These are phyloP conservation scores for Acanthurus lineatus DNA, from an alignment of 2,797 vertebrate species.

Conservation along the genomic window DNA sequence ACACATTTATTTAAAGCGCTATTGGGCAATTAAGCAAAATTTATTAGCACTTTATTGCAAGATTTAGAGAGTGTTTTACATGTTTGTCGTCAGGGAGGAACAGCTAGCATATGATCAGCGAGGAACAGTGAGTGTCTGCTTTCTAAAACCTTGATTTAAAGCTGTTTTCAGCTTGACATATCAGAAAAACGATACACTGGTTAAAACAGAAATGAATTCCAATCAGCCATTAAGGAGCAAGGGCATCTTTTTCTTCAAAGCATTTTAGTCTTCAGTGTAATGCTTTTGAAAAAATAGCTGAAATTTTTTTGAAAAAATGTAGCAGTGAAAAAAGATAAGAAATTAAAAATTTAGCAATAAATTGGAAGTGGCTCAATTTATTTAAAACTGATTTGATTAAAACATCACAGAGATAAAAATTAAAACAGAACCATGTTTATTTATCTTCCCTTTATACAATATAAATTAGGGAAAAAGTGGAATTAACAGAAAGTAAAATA, in stretches of 20 bases:
- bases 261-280: constrained; percentile 27
- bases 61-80: constrained; percentile 51
- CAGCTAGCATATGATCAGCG: constrained; percentile 25
- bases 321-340: too few species aligned
- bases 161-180: constrained; percentile 45
- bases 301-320: constrained; percentile 27
- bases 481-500: too few species aligned
- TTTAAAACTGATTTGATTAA: too few species aligned
- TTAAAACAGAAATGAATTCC: constrained; percentile 51
- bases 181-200: constrained; percentile 35
- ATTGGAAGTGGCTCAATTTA: too few species aligned
- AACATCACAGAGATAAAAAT: too few species aligned
- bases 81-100: constrained; percentile 28
- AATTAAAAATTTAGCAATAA: too few species aligned
- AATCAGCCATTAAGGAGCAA: constrained; percentile 28
- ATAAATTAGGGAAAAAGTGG: too few species aligned
- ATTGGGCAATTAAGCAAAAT: constrained; percentile 44
- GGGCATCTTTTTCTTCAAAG: constrained; percentile 37
- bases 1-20: constrained; percentile 37
- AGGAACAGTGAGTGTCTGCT: constrained; percentile 32
- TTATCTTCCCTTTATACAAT: too few species aligned
- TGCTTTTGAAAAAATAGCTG: constrained; percentile 27
- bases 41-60: constrained; percentile 48
- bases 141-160: constrained; percentile 29
- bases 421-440: too few species aligned